These are phyloP conservation scores for Ectropis crepuscularia DNA, from an alignment of 2,888 invertebrate genomes.

Conservation along the genomic window DNA sequence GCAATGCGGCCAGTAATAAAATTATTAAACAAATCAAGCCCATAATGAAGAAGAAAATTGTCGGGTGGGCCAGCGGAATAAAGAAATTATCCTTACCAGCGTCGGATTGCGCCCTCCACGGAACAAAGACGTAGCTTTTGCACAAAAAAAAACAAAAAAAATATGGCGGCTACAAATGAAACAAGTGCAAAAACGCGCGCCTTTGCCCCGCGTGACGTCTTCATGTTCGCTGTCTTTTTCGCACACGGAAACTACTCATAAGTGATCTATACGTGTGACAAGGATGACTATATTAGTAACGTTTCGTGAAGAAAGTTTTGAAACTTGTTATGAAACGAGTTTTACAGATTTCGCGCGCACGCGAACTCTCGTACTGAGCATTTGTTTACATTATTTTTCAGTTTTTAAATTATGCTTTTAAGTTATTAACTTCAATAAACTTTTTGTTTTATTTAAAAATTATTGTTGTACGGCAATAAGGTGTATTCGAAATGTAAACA, in stretches of 20 bases:
- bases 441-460: not conserved
- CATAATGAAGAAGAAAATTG: slow-evolving; percentile 83
- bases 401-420: slow-evolving; percentile 16
- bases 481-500: too few species aligned
- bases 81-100: slow-evolving; percentile 82
- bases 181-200: slow-evolving; percentile 83
- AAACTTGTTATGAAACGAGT: slow-evolving; percentile 78
- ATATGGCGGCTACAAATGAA: slow-evolving; percentile 69
- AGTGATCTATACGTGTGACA: slow-evolving; percentile 52
- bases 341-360: slow-evolving; percentile 81
- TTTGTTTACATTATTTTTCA: slow-evolving; percentile 55
- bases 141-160: slow-evolving; percentile 64
- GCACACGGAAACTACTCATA: slow-evolving; percentile 56
- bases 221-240: slow-evolving; percentile 77
- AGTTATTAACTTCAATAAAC: slow-evolving; percentile 1
- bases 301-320: slow-evolving; percentile 79
- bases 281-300: slow-evolving; percentile 60
- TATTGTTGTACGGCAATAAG: not conserved
- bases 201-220: slow-evolving; percentile 82
- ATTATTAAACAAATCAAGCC: slow-evolving; percentile 84
- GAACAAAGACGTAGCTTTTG: slow-evolving; percentile 82
- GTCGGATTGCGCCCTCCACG: slow-evolving; percentile 72
- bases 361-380: slow-evolving; percentile 58
- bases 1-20: slow-evolving; percentile 78
- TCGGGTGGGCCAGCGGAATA: slow-evolving; percentile 78